Conservation (phyloP, 2,888 invertebrate genomes). For the Lepidochrysops patricia region DNA sequence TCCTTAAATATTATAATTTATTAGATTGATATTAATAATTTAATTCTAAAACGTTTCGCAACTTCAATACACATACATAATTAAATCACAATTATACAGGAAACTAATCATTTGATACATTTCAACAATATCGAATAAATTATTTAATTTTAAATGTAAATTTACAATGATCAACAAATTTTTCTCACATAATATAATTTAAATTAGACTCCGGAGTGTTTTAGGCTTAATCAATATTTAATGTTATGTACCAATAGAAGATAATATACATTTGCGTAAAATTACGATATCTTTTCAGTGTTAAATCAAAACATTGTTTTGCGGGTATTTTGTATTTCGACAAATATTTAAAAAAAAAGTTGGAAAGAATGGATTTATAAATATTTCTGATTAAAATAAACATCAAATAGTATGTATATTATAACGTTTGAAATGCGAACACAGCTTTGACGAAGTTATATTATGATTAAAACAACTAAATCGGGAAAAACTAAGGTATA, state of each 20-base stretch:
- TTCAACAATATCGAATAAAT: not conserved
- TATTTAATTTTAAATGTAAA: not conserved
- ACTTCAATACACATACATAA: not conserved
- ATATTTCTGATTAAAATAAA: too few species aligned
- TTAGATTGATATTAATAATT: not conserved
- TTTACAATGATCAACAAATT: not conserved
- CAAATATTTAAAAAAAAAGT: too few species aligned
- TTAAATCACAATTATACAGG: not conserved
- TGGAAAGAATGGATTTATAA: too few species aligned
- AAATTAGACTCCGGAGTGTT: not conserved
- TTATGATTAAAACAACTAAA: too few species aligned
- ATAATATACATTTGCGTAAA: too few species aligned
- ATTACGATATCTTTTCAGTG: too few species aligned
- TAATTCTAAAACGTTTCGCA: not conserved
- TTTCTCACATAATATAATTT: slow-evolving; percentile 15
- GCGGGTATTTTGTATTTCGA: too few species aligned
- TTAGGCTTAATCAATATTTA: not conserved
- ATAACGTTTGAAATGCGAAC: too few species aligned
- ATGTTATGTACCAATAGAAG: not conserved
- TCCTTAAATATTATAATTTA: not conserved
- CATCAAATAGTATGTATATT: too few species aligned
- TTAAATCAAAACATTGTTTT: too few species aligned
- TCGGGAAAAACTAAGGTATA: too few species aligned
- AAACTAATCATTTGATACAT: not conserved
- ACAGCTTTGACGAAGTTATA: too few species aligned